Conservation (phyloP, 2,797 vertebrate genomes). For the Fistularia commersonii region DNA sequence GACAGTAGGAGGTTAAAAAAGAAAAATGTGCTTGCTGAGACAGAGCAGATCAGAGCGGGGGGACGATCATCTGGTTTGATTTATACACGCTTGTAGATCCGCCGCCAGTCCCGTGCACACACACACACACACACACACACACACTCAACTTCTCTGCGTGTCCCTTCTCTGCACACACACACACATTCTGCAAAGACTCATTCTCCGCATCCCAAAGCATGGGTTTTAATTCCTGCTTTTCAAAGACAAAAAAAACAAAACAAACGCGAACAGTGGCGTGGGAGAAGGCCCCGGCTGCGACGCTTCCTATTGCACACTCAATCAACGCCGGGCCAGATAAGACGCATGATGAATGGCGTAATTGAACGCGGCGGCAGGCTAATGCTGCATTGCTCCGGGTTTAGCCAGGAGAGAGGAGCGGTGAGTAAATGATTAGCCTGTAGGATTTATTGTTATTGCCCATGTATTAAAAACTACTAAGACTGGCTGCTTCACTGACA, state of each 20-base stretch:
- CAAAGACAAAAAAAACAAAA: slow-evolving; percentile 38
- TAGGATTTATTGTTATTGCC: slow-evolving; percentile 75
- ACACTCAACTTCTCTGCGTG: slow-evolving; percentile 9
- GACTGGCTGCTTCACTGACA: slow-evolving; percentile 33
- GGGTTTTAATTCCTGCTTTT: slow-evolving; percentile 47
- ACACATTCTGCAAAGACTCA: slow-evolving; percentile 30
- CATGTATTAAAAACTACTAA: slow-evolving; percentile 70
- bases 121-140: slow-evolving; percentile 9
- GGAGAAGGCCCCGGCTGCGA: slow-evolving; percentile 43
- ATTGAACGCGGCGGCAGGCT: slow-evolving; percentile 65
- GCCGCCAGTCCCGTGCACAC: slow-evolving; percentile 8
- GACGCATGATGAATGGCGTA: slow-evolving; percentile 73
- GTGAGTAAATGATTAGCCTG: slow-evolving; percentile 66
- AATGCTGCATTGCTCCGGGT: slow-evolving; percentile 62
- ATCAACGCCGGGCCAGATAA: slow-evolving; percentile 67
- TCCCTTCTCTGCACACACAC: slow-evolving; percentile 16
- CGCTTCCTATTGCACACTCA: slow-evolving; percentile 54
- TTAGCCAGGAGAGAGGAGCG: slow-evolving; percentile 35
- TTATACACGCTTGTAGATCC: slow-evolving; percentile 61
- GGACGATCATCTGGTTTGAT: slow-evolving; percentile 66
- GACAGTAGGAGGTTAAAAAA: slow-evolving; percentile 34
- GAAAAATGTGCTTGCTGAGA: slow-evolving; percentile 45
- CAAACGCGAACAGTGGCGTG: slow-evolving; percentile 11
- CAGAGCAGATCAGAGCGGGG: slow-evolving; percentile 47
- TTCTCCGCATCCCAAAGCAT: slow-evolving; percentile 14